Base-by-base conservation (phyloP, 2,888 invertebrate species). In the Gastracanthus pulcherrimus region DNA sequence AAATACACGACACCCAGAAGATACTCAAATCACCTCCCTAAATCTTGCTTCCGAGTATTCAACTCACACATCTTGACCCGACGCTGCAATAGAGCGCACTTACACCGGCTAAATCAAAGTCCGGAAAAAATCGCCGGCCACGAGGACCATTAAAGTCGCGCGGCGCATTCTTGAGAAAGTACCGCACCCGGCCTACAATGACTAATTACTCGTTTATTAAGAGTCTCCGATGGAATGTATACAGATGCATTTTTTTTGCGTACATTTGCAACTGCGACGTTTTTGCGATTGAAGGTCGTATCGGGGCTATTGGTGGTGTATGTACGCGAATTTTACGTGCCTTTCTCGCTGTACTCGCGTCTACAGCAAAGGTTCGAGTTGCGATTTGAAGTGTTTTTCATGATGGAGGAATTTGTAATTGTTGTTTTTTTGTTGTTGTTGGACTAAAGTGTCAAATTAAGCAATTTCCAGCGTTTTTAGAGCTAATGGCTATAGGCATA, bases 181-280 rank as follows among this genome's bases (percentile, higher is more conserved):
- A 9, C 41, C 38, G 45, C 45, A 74, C 31, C 60, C 62, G 38
- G n/a, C 16, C 34, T 29, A 11, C n/a, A 69, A 69, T 60, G 67
- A 69, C 60, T 69, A 76, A 76, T 76, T 69, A 60, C 45, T 67
- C 55, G 41, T 45, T 76, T 69, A 58, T 76, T 60, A 45, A 41
- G 45, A 45, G 45, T 26, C 69, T 76, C 16, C 11, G 26, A 19
- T 11, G 55, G 55, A 55, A 55, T 55, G 55, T 26, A n/a, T n/a
- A 11, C 55, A 55, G 45, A n/a, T 26, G 34, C n/a, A 23, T 45
- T 74, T 34, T 62, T 74, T 45, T 26, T 41, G 11, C 9, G 48
- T 23, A 36, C 19, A 66, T 38, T 66, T 36, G 45, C n/a, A n/a
- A n/a, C n/a, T n/a, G 19, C 7, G 31, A 19, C 31, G 29, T 45